Evolutionary conservation across 1,140 invertebrate genomes (phyloP).

Genomic region (Thalassaphorura encarpata): DNA sequence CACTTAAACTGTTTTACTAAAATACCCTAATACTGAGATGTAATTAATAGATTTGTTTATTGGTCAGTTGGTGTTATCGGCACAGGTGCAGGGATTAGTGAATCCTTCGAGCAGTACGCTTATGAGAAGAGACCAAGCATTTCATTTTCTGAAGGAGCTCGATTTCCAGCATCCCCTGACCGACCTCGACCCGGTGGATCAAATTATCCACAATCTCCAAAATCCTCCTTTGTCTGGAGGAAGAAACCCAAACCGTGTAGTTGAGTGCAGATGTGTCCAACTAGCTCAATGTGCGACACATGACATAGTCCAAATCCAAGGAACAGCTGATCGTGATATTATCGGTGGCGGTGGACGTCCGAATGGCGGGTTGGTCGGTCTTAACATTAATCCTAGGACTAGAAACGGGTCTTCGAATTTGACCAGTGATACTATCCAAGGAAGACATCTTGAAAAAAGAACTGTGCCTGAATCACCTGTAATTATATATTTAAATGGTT

Average conservation of each 20-base stretch:
- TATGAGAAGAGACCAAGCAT: slow-evolving; percentile 6
- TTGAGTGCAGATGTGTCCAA: slow-evolving; percentile 73
- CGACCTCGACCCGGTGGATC: background rate
- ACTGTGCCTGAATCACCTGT: no score
- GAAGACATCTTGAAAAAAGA: no score
- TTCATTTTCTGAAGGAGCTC: no score
- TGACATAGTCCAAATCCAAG: slow-evolving; percentile 52
- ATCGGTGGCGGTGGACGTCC: slow-evolving; percentile 15
- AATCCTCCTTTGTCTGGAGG: slow-evolving; percentile 26
- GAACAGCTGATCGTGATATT: slow-evolving; percentile 18
- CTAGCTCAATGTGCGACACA: slow-evolving; percentile 65
- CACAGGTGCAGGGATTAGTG: no score
- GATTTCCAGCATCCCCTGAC: slow-evolving; percentile 10
- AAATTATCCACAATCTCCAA: no score
- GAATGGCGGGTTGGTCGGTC: slow-evolving; percentile 29
- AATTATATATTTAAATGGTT: no score
- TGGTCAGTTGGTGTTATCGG: no score
- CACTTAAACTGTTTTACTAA: background rate
- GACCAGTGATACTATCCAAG: slow-evolving; percentile 24
- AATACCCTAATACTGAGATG: no score
- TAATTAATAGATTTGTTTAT: no score
- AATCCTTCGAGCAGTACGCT: background rate
- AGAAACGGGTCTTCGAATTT: slow-evolving; percentile 3
- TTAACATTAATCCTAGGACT: slow-evolving; percentile 28
- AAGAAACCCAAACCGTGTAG: no score